Conservation (phyloP, 30 jellyfish, hydroid and myxozoan genomes). For the Clytia hemisphaerica region DNA sequence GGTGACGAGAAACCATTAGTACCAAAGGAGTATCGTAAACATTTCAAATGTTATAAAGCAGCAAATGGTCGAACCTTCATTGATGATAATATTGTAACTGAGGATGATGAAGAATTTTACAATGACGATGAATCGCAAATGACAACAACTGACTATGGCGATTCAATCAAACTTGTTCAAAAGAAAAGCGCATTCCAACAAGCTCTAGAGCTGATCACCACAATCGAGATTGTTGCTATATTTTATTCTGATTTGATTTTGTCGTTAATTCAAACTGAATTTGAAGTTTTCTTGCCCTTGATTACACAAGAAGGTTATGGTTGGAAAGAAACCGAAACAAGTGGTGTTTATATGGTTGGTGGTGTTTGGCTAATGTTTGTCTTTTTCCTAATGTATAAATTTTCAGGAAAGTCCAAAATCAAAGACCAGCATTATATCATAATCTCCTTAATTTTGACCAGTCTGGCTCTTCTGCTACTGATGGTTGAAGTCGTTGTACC, state of each 20-base stretch:
- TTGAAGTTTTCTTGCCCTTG: slow-evolving; percentile 92
- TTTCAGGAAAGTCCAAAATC: slow-evolving; percentile 42
- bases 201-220: slow-evolving; percentile 19
- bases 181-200: not conserved
- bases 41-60: slow-evolving; percentile 5
- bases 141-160: not conserved
- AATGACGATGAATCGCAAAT: not conserved
- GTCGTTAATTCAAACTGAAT: slow-evolving; percentile 94
- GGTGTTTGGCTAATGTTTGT: slow-evolving; percentile 72
- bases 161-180: not conserved
- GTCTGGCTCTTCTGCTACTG: slow-evolving; percentile 58
- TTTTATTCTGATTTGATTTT: slow-evolving; percentile 82
- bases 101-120: slow-evolving; percentile 26
- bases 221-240: slow-evolving; percentile 62
- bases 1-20: slow-evolving; percentile 30
- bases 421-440: slow-evolving; percentile 60
- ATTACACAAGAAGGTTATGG: slow-evolving; percentile 89
- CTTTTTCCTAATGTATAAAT: slow-evolving; percentile 66
- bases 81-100: slow-evolving; percentile 22
- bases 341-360: slow-evolving; percentile 79
- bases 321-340: slow-evolving; percentile 76
- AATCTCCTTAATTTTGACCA: slow-evolving; percentile 67
- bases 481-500: slow-evolving; percentile 61
- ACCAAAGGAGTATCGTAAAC: not conserved
- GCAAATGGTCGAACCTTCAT: slow-evolving; percentile 11